Base-by-base conservation (phyloP, 2,888 invertebrate species). In the Clitarchus hookeri region DNA sequence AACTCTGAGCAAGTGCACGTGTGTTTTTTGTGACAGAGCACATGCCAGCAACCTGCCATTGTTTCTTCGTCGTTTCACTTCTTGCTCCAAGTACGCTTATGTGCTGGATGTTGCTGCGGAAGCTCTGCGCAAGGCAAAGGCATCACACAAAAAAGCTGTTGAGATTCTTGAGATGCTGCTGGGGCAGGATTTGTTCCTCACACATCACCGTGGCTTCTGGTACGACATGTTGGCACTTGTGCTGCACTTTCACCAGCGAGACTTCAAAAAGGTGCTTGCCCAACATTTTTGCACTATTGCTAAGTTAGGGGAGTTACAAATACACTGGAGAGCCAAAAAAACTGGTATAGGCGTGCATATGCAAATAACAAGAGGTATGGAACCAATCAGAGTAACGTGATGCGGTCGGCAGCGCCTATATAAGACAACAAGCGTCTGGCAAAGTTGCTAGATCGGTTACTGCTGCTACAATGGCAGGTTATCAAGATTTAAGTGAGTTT, bases 161-260 rank as follows among this genome's bases (percentile, higher is more conserved):
- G 90, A 92, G 0, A 91, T 94, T 78, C 91, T 95, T 0, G 90
- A 91, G 8, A 89, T 90, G 12, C 90, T 96, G 26, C 91, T 95
- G 25, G 88, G 88, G 0, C 94, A 95, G 89, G 90, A 90, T 0
- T 88, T 90, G 0, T 93, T 93, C 89, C 90, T 92, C 80, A 91
- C 91, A 44, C 92, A 93, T 85, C 92, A 92, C 88, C 91, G 91
- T 87, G 92, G 92, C 0, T 89, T 91, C 2, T 94, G 93, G 95
- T 95, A 93, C 90, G 93, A 94, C 44, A 93, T 95, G 88, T 92
- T 94, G 86, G 93, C 95, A 0, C 91, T 95, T 0, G 94, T 95
- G 88, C 90, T 94, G 44, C 93, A 95, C 85, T 93, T 91, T 87
- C 92, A 93, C 89, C 89, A 93, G 53, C 92, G 92, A 88, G 88